Evolutionary conservation across 2,888 invertebrate genomes (phyloP), one percentile per base, ranked within the genome.

Genomic region (Drosophila paramelanica): DNA sequence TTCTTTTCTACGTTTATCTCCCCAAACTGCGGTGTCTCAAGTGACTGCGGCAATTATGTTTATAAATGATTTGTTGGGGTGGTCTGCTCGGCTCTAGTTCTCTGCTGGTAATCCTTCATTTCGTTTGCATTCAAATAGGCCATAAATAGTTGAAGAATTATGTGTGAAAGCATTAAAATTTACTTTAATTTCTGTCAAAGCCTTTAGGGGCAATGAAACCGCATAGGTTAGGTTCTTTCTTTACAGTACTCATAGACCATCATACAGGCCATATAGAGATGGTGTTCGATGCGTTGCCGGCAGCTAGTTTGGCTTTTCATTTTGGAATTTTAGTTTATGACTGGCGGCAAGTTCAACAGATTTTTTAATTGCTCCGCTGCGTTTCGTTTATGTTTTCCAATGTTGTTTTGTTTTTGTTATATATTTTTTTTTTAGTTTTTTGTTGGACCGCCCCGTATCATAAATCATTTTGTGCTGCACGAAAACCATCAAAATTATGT

Each of bases 51-150:
- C 81, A 83, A 83, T 84, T 86, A 83, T 84, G 74, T 73, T 82
- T 81, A 81, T 78, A 81, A 82, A 84, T 87, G 76, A 84, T 84
- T 86, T 87, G 87, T 86, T 84, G 60, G 87, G 82, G 87, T 87
- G 87, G 87, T 86, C 80, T 77, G 68, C 7, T 43, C 23, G 17
- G 20, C 39, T 41, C 57, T 23, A 36, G 36, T 2, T 20, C 4
- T 10, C 4, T 36, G 36, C 36, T 38, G 49, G 49, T 67, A 88
- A 81, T 88, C 85, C 89, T 86, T 80, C 73, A 74, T 78, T 75
- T 77, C 60, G 58, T 59, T 64, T 67, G 67, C 57, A 62, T 42
- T 43, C 62, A 71, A 46, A 20, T 31, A 2, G 43, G 53, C 72
- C 49, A 72, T 80, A 80, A 78, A 80, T 78, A 73, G 55, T 62